phyloP scores from a whole-genome alignment of 2,797 vertebrate species.

The Hydrocynus forskahlii region DNA sequence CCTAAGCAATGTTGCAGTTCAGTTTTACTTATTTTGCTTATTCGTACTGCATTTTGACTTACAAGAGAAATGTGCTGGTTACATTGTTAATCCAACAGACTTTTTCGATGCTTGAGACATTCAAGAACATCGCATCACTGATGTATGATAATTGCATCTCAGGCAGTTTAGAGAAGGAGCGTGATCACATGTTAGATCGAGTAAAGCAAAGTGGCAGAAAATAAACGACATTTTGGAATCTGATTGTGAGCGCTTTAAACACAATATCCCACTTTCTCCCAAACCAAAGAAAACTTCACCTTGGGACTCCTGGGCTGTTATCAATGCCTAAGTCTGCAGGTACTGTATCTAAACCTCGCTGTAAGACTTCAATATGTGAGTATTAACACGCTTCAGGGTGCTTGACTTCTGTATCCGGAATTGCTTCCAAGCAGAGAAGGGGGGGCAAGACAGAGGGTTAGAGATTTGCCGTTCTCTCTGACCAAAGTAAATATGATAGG shows the following conservation, averaged over 20 bases:
- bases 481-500: conserved; percentile 80
- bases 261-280: conserved; percentile 59
- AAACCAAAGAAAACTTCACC: conserved; percentile 71
- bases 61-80: no score
- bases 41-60: no score
- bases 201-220: neutral
- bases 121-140: neutral
- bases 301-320: conserved; percentile 75
- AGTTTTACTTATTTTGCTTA: neutral
- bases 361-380: conserved; percentile 82
- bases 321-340: conserved; percentile 72
- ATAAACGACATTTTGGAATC: conserved; percentile 13
- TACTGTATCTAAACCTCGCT: conserved; percentile 79
- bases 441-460: conserved; percentile 64
- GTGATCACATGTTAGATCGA: neutral
- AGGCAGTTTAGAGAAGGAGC: neutral
- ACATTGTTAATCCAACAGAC: neutral
- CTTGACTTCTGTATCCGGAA: conserved; percentile 79
- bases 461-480: conserved; percentile 78
- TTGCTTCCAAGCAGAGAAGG: conserved; percentile 73
- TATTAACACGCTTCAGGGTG: conserved; percentile 84
- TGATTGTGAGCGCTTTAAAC: conserved; percentile 31
- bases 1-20: neutral
- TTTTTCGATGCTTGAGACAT: neutral
- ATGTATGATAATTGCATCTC: neutral